A percentile compares a stretch with the other conserved stretches of the same genome.
phyloP scores from a whole-genome alignment of 2,797 vertebrate species.

The Gymnocypris eckloni region DNA sequence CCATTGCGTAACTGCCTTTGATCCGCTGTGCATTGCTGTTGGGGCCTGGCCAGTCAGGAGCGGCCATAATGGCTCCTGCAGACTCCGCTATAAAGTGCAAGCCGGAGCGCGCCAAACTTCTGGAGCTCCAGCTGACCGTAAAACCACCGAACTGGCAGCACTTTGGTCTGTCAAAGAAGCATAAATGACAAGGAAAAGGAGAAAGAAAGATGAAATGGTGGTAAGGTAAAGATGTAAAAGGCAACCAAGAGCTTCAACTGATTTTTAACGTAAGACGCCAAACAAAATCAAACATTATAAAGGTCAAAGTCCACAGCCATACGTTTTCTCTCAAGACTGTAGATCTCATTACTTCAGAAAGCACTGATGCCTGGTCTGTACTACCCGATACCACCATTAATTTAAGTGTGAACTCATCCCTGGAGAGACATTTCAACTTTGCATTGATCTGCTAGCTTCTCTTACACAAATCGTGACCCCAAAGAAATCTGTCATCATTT shows the following conservation, averaged over 20 bases:
- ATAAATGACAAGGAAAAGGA: background rate
- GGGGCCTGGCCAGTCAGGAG: slow-evolving; percentile 14
- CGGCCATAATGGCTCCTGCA: slow-evolving; percentile 60
- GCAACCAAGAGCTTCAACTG: slow-evolving; percentile 6
- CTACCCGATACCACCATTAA: slow-evolving; percentile 25
- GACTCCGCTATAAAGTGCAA: slow-evolving; percentile 56
- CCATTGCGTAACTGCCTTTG: slow-evolving; percentile 54
- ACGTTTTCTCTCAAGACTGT: slow-evolving; percentile 27
- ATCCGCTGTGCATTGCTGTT: slow-evolving; percentile 42
- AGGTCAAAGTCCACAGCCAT: slow-evolving; percentile 35
- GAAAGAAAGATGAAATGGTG: slow-evolving; percentile 33
- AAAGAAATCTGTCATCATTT: slow-evolving; percentile 14
- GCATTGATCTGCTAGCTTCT: slow-evolving; percentile 2
- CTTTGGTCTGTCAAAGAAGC: slow-evolving; percentile 56
- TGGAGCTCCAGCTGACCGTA: slow-evolving; percentile 47
- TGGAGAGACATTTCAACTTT: background rate
- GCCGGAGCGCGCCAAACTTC: slow-evolving; percentile 27
- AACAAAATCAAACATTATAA: slow-evolving; percentile 18
- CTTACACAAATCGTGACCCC: background rate
- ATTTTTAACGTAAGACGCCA: background rate
- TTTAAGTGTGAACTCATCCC: slow-evolving; percentile 30
- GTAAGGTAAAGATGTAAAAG: slow-evolving; percentile 42
- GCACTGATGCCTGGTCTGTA: background rate
- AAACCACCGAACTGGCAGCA: slow-evolving; percentile 48
- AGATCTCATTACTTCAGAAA: slow-evolving; percentile 13